Evolutionary conservation across 2,888 invertebrate genomes (phyloP), one percentile per base, ranked within the genome.

Genomic region (Vesta saturnalis): DNA sequence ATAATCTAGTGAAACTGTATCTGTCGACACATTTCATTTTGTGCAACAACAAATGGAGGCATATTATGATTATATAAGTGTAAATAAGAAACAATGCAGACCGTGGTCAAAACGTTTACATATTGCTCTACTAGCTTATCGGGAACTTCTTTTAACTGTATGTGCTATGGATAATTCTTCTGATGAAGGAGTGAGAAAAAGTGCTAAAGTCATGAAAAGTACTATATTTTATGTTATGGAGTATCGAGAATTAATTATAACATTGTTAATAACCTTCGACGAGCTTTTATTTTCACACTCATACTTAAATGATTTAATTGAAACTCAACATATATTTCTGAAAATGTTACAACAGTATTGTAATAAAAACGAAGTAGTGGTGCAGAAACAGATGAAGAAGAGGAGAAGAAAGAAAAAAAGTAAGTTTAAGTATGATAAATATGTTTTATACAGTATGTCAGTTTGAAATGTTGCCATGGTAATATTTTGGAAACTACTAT

Each of bases 151-250:
- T 57, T 86, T 92, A 77, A 96, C 95, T 67, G 85, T 97, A 72
- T 85, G 89, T 71, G 90, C 89, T 12, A 95, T 98, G 93, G 95
- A 95, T 82, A 90, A 88, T 80, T 90, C 91, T 68, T 81, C 85
- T 1, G 93, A 95, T 80, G 84, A 85, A 39, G 87, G 88, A 19
- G 91, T 96, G 0, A 87, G 89, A 73, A 92, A 93, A 62, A 92
- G 94, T 14, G 91, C 95, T 46, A 92, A 91, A 85, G 92, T 95
- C 77, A 90, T 98, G 74, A 93, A 96, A 84, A 93, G 94, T 83
- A 95, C 94, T 83, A 90, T 96, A 73, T 95, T 98, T 85, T 98
- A 98, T 85, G 92, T 96, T 54, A 87, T 94, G 76, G 98, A 99
- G 84, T 97, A 97, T 83, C 89, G 98, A 72, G 98, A 99, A 84